phyloP scores from a whole-genome alignment of 2,797 vertebrate species.

The Mormyrops attenuatus region DNA sequence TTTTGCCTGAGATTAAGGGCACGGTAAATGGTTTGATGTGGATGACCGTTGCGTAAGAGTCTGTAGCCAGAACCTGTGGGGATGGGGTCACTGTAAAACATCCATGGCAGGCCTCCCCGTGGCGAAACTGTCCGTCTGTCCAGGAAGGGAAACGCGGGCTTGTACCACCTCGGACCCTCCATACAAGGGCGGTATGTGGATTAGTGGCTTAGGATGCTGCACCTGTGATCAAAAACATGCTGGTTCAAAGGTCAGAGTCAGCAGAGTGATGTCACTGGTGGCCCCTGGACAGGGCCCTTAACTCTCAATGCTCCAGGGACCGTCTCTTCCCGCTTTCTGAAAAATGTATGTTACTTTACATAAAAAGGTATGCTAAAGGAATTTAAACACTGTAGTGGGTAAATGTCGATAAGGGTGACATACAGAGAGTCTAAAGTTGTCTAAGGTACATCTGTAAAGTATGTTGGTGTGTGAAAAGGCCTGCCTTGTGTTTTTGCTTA shows the following conservation, averaged over 20 bases:
- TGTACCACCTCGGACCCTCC: not conserved
- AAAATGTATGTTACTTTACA: not conserved
- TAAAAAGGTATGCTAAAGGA: not conserved
- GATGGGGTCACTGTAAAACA: not conserved
- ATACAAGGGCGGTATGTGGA: not conserved
- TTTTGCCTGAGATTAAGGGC: conserved; percentile 28
- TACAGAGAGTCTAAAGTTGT: not conserved
- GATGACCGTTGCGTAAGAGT: not conserved
- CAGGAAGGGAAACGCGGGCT: not conserved
- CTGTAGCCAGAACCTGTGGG: not conserved
- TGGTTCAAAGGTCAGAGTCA: not conserved
- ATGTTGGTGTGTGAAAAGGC: not conserved
- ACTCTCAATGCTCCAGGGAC: not conserved
- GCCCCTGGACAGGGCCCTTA: not conserved
- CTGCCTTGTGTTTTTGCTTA: not conserved
- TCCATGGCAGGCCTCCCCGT: not conserved
- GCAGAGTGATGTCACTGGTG: not conserved
- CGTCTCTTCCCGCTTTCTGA: not conserved
- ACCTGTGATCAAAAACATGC: not conserved
- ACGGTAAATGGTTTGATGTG: conserved; percentile 26
- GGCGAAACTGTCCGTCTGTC: not conserved
- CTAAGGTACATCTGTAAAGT: not conserved
- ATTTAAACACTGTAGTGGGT: not conserved
- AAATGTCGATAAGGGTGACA: not conserved
- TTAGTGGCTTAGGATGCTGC: not conserved